Percentiles rank a stretch among this genome's conserved stretches.
Evolutionary conservation across 2,888 invertebrate genomes (phyloP).

Genomic region (Caenorhabditis sp.): DNA sequence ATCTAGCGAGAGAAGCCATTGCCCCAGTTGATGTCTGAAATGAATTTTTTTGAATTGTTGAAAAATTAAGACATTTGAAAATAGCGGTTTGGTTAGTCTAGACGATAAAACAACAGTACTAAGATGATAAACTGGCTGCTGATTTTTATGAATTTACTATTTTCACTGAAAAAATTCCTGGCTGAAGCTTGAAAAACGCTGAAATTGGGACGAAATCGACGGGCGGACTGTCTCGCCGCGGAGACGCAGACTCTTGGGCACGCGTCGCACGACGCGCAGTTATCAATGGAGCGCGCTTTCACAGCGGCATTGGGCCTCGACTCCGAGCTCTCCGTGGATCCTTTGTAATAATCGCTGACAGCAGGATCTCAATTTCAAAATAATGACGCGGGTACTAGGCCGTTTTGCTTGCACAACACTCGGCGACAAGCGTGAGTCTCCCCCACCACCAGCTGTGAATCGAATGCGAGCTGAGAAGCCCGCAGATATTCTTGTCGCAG

Average conservation of each 20-base stretch:
- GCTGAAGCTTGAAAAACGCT: constrained; percentile 28
- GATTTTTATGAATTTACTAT: too few relatives aligned
- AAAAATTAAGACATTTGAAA: neutral
- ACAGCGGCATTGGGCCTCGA: neutral
- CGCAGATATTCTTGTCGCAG: constrained; percentile 16
- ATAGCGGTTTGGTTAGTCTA: neutral
- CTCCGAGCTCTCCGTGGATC: neutral
- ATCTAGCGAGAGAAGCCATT: constrained; percentile 71
- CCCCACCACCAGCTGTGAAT: constrained; percentile 54
- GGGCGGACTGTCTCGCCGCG: constrained; percentile 51
- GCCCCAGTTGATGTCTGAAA: constrained; percentile 57
- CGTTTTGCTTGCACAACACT: constrained; percentile 46
- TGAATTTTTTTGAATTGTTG: constrained; percentile 11
- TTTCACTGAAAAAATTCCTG: constrained; percentile 6
- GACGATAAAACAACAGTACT: too few relatives aligned
- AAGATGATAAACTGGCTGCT: too few relatives aligned
- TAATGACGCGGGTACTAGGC: constrained; percentile 51
- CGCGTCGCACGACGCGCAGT: constrained; percentile 47
- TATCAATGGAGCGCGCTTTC: constrained; percentile 42
- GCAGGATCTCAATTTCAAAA: constrained; percentile 57
- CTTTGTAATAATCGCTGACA: constrained; percentile 56
- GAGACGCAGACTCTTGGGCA: constrained; percentile 46
- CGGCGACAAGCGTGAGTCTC: constrained; percentile 36
- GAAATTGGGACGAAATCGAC: constrained; percentile 37
- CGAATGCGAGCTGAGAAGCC: constrained; percentile 25